Conservation (phyloP, 2,888 invertebrate species). For the Phalera bucephala region DNA sequence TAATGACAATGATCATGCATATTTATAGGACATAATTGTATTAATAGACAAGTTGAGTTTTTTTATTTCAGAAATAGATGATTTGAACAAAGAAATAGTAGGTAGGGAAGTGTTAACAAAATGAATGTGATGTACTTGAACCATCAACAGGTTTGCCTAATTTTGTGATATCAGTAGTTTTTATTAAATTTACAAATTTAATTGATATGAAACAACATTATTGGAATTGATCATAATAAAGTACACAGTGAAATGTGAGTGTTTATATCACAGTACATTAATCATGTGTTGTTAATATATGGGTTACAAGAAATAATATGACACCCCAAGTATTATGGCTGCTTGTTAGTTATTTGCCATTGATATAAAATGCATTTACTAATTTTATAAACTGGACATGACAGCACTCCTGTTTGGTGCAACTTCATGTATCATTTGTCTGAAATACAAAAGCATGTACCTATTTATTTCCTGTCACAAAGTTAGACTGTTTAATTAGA, state of each 20-base stretch:
- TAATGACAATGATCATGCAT: constrained; percentile 5
- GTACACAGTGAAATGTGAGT: too few species aligned
- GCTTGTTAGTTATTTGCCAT: constrained; percentile 32
- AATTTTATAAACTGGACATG: constrained; percentile 56
- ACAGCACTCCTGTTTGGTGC: constrained; percentile 56
- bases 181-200: constrained; percentile 13
- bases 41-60: too few species aligned
- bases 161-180: constrained; percentile 57
- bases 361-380: constrained; percentile 64
- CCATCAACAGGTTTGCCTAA: constrained; percentile 34
- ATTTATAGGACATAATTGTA: constrained; percentile 4
- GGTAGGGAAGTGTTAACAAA: not conserved
- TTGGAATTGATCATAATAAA: constrained; percentile 14
- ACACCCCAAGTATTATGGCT: constrained; percentile 20
- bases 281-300: constrained; percentile 2
- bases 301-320: constrained; percentile 9
- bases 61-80: too few species aligned
- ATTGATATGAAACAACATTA: constrained; percentile 7
- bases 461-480: constrained; percentile 39
- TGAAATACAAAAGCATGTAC: constrained; percentile 20
- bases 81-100: too few species aligned
- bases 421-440: constrained; percentile 5
- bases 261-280: not conserved
- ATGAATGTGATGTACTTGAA: constrained; percentile 29
- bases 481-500: constrained; percentile 26